phyloP scores from a whole-genome alignment of 1,140 invertebrate species.

The Drosophila bipectinata region DNA sequence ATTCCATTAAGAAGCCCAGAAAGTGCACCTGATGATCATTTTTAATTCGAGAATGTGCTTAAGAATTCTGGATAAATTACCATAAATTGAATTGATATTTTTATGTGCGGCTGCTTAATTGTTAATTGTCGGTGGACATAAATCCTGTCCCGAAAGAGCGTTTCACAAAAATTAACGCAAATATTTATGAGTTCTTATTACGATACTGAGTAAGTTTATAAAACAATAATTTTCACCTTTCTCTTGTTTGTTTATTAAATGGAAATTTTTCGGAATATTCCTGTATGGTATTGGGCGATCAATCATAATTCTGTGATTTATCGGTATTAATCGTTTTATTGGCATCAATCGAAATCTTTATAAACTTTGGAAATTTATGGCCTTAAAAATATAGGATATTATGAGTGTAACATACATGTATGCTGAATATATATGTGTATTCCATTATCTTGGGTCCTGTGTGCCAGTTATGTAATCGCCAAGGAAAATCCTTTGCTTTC shows the following conservation, averaged over 20 bases:
- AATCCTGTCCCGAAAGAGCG: slow-evolving; percentile 13
- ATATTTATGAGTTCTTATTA: slow-evolving; percentile 80
- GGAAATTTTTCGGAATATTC: neutral
- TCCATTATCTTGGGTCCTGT: slow-evolving; percentile 32
- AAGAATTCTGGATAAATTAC: slow-evolving; percentile 32
- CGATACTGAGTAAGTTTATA: slow-evolving; percentile 74
- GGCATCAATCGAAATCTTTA: slow-evolving; percentile 12
- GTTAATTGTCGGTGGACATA: slow-evolving; percentile 33
- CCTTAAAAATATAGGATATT: slow-evolving; percentile 5
- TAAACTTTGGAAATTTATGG: slow-evolving; percentile 47
- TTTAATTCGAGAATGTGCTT: slow-evolving; percentile 40
- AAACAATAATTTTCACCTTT: slow-evolving; percentile 20
- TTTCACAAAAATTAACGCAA: slow-evolving; percentile 41
- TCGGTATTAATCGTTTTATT: slow-evolving; percentile 2
- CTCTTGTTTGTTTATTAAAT: slow-evolving; percentile 4
- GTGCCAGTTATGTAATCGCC: slow-evolving; percentile 51
- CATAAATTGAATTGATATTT: slow-evolving; percentile 34
- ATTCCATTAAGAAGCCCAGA: slow-evolving; percentile 5
- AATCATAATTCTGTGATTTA: neutral
- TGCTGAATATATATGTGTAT: neutral
- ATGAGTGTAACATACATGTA: neutral
- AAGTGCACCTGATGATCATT: slow-evolving; percentile 36
- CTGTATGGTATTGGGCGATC: neutral
- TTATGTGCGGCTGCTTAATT: slow-evolving; percentile 37
- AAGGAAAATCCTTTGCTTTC: slow-evolving; percentile 41